Conservation (phyloP, 2,113 vertebrate genomes). For the Junco hyemalis region DNA sequence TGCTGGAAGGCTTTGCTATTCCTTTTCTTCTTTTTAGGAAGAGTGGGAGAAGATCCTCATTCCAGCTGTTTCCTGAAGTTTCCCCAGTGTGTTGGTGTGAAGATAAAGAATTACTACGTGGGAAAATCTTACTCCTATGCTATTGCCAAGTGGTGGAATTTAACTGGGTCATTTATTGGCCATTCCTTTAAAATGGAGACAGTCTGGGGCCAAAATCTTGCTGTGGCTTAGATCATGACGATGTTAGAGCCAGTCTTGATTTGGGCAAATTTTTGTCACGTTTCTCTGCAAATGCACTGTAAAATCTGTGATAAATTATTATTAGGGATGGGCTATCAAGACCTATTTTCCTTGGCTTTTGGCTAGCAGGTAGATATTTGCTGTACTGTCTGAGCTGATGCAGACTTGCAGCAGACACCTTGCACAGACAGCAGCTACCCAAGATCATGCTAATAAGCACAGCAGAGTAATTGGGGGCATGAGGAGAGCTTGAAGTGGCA, state of each 20-base stretch:
- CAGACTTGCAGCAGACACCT: background rate
- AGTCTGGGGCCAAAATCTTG: background rate
- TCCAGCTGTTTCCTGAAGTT: slow-evolving; percentile 34
- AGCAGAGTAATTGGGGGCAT: background rate
- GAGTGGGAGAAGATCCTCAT: background rate
- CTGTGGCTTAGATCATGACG: background rate
- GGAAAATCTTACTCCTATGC: background rate
- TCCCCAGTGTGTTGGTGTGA: background rate
- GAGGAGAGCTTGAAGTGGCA: background rate
- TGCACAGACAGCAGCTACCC: background rate
- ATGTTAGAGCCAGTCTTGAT: background rate
- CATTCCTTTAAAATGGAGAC: background rate
- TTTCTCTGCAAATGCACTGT: background rate
- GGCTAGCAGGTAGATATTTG: background rate
- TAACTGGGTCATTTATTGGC: background rate
- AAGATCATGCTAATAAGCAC: background rate
- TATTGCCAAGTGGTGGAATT: background rate
- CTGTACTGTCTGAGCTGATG: background rate
- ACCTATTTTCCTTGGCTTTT: background rate
- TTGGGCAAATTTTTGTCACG: background rate
- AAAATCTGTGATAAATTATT: background rate
- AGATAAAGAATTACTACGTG: background rate
- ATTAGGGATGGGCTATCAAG: background rate
- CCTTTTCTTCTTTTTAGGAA: slow-evolving; percentile 2
- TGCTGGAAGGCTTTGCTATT: background rate